These are phyloP conservation scores for Vulpes vulpes DNA, from an alignment of 2,113 vertebrate genomes.

Conservation along the genomic window DNA sequence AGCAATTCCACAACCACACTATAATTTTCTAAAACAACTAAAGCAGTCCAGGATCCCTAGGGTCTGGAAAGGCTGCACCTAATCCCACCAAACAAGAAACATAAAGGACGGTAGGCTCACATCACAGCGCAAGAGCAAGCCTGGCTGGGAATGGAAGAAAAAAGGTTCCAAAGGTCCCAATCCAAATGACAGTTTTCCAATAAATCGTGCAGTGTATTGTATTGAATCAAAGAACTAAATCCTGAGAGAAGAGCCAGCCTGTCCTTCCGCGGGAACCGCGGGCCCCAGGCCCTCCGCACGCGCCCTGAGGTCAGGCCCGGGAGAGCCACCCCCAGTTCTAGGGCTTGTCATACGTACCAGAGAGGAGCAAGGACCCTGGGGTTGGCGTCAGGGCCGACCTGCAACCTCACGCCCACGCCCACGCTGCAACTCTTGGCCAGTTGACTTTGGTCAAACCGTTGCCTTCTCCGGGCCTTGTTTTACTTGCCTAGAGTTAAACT, in stretches of 20 bases:
- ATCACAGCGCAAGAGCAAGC: background rate
- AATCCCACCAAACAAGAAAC: background rate
- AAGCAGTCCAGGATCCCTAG: background rate
- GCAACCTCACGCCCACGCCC: background rate
- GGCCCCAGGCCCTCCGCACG: background rate
- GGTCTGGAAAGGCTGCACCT: background rate
- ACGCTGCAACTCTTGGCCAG: background rate
- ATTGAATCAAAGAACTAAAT: background rate
- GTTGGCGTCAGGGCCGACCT: too few species aligned
- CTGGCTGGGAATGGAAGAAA: background rate
- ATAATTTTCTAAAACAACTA: background rate
- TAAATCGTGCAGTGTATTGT: background rate
- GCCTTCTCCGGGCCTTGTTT: background rate
- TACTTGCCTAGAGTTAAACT: constrained; percentile 27
- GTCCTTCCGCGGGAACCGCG: background rate
- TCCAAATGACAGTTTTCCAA: background rate
- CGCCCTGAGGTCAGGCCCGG: too few species aligned
- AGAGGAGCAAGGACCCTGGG: too few species aligned
- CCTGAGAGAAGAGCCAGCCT: background rate
- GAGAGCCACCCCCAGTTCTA: background rate
- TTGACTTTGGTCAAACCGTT: background rate
- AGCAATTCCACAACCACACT: background rate
- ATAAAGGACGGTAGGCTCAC: background rate
- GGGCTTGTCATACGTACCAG: too few species aligned
- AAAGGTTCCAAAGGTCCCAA: background rate